These are phyloP conservation scores for Exephanes ischioxanthus DNA, from an alignment of 2,888 invertebrate species.

Conservation along the genomic window DNA sequence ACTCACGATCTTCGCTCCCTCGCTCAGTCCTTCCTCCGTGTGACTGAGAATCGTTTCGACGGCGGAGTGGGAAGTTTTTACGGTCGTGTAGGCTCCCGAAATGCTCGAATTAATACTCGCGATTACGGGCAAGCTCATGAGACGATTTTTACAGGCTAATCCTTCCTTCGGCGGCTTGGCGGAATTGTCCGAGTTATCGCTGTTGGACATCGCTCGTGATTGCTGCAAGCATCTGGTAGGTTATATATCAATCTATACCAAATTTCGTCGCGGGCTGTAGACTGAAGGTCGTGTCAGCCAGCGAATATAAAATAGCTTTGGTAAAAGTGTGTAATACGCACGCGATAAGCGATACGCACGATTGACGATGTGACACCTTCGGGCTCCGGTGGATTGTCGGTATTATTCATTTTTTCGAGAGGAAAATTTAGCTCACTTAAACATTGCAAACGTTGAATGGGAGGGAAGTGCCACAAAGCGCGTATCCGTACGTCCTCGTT, in stretches of 20 bases:
- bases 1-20: conserved; percentile 70
- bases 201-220: conserved; percentile 74
- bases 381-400: conserved; percentile 21
- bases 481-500: background rate
- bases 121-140: conserved; percentile 73
- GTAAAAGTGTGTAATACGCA: conserved; percentile 73
- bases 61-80: conserved; percentile 73
- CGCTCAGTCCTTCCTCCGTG: conserved; percentile 72
- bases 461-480: background rate
- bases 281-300: background rate
- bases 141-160: conserved; percentile 67
- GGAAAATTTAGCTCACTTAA: background rate
- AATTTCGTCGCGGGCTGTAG: background rate
- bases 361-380: conserved; percentile 70
- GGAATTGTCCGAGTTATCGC: conserved; percentile 55
- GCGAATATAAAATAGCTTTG: background rate
- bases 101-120: conserved; percentile 72
- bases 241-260: conserved; percentile 15
- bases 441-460: background rate
- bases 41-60: conserved; percentile 72
- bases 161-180: conserved; percentile 48
- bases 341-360: conserved; percentile 79
- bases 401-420: conserved; percentile 46
- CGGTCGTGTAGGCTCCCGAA: conserved; percentile 71
- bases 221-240: conserved; percentile 70